phyloP scores from a whole-genome alignment of 2,113 vertebrate species.

The Madoqua kirkii region DNA sequence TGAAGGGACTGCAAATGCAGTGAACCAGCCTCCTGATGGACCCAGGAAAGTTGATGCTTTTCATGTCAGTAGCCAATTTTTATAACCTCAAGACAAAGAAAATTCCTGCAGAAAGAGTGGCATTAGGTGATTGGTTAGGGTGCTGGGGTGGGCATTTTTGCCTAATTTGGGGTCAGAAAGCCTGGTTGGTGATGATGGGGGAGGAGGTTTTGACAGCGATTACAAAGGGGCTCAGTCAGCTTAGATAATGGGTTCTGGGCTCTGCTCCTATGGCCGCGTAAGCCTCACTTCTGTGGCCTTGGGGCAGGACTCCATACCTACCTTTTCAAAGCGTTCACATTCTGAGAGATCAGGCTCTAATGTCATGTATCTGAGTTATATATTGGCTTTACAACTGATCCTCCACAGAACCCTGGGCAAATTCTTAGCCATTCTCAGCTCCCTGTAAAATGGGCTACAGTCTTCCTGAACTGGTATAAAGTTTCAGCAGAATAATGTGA shows the following conservation, averaged over 20 bases:
- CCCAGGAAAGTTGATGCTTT: background rate
- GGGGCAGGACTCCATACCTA: background rate
- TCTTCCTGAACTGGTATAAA: background rate
- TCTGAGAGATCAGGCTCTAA: background rate
- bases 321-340: background rate
- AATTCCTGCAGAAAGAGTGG: background rate
- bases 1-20: background rate
- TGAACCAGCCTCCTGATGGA: background rate
- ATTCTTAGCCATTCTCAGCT: background rate
- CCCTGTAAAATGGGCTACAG: background rate
- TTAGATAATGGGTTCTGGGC: background rate
- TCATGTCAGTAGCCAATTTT: background rate
- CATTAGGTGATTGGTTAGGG: background rate
- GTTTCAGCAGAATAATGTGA: background rate
- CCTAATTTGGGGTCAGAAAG: background rate
- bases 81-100: background rate
- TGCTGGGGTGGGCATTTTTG: background rate
- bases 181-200: background rate
- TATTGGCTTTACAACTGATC: background rate
- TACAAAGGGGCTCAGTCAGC: background rate
- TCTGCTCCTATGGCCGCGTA: background rate
- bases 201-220: background rate
- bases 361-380: background rate
- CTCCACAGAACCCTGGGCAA: background rate
- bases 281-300: background rate